A percentile compares a stretch with the other conserved stretches of the same genome.
Conservation (phyloP, 2,797 vertebrate species). For the Eupleurogrammus muticus region DNA sequence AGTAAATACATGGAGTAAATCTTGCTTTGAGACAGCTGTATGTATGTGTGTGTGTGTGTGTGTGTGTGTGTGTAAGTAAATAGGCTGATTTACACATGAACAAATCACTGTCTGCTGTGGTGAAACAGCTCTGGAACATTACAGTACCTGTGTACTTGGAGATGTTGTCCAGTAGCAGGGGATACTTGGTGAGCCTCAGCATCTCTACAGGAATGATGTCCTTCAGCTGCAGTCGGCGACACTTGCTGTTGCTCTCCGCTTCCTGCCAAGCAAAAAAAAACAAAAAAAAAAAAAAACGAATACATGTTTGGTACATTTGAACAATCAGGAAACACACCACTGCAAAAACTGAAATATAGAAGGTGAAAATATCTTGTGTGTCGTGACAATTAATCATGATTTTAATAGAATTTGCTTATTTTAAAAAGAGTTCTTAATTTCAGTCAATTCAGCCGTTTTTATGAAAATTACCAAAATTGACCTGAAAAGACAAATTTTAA, state of each 20-base stretch:
- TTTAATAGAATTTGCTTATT: no score
- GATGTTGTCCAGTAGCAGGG: slow-evolving; percentile 96
- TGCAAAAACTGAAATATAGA: no score
- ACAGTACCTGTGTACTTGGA: slow-evolving; percentile 94
- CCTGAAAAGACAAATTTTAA: no score
- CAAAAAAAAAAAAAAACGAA: not conserved
- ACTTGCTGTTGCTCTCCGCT: slow-evolving; percentile 95
- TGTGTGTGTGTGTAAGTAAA: not conserved
- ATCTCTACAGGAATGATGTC: slow-evolving; percentile 99
- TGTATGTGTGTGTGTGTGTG: not conserved
- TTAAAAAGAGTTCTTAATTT: no score
- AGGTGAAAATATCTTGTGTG: no score
- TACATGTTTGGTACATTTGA: not conserved
- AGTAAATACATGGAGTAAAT: not conserved
- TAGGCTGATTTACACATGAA: slow-evolving; percentile 3
- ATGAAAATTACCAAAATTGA: no score
- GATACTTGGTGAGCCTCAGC: slow-evolving; percentile 97
- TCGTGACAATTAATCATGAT: no score
- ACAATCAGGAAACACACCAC: not conserved
- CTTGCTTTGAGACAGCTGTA: not conserved
- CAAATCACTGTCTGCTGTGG: slow-evolving; percentile 17
- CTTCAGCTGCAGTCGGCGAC: slow-evolving; percentile 95
- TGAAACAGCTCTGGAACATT: slow-evolving; percentile 16
- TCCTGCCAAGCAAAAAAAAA: slow-evolving; percentile 85
- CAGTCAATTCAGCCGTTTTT: no score